Evolutionary conservation across 2,888 invertebrate species (phyloP).

Genomic region (Xestobium rufovillosum): DNA sequence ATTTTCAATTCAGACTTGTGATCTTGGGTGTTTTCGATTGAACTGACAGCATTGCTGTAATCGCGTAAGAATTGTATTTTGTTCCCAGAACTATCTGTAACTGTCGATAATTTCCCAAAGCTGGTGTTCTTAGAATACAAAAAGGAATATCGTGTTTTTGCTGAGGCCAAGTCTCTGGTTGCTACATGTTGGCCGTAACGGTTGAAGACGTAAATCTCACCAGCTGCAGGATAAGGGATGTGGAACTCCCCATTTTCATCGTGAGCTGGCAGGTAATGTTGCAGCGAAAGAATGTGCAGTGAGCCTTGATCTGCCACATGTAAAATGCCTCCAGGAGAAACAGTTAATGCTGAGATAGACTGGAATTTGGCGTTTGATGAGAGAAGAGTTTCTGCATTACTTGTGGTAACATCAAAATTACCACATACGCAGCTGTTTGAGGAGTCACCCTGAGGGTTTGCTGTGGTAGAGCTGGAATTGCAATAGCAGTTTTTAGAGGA

Average conservation of each 20-base stretch:
- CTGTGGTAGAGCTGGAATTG: conserved; percentile 49
- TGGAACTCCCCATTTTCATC: conserved; percentile 87
- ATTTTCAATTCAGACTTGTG: conserved; percentile 88
- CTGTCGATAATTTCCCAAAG: conserved; percentile 87
- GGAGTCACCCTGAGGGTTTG: conserved; percentile 35
- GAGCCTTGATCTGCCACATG: conserved; percentile 94
- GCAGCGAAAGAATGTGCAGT: conserved; percentile 73
- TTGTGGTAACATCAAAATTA: conserved; percentile 52
- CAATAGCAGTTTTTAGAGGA: conserved; percentile 48
- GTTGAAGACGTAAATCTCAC: conserved; percentile 91
- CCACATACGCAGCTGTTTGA: conserved; percentile 38
- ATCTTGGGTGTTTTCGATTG: conserved; percentile 90
- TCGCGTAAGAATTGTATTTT: conserved; percentile 87
- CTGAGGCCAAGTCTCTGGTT: conserved; percentile 92
- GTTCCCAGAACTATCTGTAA: conserved; percentile 89
- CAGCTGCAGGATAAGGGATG: conserved; percentile 87
- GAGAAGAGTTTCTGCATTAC: conserved; percentile 75
- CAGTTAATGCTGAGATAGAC: conserved; percentile 81
- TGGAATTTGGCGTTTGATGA: conserved; percentile 88
- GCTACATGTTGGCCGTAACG: conserved; percentile 90
- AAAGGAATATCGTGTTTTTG: conserved; percentile 89
- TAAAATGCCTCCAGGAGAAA: conserved; percentile 91
- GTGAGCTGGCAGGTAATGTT: conserved; percentile 79
- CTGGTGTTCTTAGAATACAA: conserved; percentile 95
- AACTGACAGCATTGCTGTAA: conserved; percentile 86